These are phyloP conservation scores for Drosophila ezoana DNA, from an alignment of 2,888 invertebrate species.

Conservation along the genomic window DNA sequence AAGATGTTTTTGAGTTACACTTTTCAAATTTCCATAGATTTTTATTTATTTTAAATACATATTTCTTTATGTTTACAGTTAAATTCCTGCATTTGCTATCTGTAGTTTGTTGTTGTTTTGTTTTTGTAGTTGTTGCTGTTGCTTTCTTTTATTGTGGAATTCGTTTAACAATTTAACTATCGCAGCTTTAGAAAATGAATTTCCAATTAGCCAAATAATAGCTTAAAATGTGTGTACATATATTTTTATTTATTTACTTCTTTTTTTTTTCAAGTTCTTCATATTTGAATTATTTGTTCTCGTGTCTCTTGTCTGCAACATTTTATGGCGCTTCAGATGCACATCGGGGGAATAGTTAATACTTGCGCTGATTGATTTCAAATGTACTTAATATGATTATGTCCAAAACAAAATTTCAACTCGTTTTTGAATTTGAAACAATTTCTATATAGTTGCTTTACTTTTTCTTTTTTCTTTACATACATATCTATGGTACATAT, in stretches of 20 bases:
- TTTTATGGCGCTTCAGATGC: constrained; percentile 63
- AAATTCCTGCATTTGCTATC: constrained; percentile 79
- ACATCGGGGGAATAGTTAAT: constrained; percentile 66
- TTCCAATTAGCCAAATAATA: constrained; percentile 58
- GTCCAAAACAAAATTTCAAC: constrained; percentile 37
- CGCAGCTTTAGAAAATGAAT: constrained; percentile 57
- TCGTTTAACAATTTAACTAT: constrained; percentile 78
- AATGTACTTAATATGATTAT: constrained; percentile 43
- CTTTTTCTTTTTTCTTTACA: constrained; percentile 34
- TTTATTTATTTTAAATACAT: constrained; percentile 78
- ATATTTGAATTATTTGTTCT: constrained; percentile 27
- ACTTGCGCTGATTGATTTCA: constrained; percentile 62
- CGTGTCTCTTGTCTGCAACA: constrained; percentile 43
- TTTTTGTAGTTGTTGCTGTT: constrained; percentile 47
- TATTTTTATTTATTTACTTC: constrained; percentile 35
- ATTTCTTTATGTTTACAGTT: constrained; percentile 71
- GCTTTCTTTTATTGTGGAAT: constrained; percentile 58
- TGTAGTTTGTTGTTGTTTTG: constrained; percentile 62
- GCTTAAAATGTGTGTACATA: constrained; percentile 48
- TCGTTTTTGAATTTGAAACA: constrained; percentile 51
- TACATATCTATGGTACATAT: constrained; percentile 69
- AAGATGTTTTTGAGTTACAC: constrained; percentile 5
- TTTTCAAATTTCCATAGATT: constrained; percentile 63
- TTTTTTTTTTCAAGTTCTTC: constrained; percentile 48
- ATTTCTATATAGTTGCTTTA: constrained; percentile 30